Percentiles rank a stretch among this genome's conserved stretches.
phyloP scores from a whole-genome alignment of 2,797 vertebrate genomes.

The Sparus aurata region DNA sequence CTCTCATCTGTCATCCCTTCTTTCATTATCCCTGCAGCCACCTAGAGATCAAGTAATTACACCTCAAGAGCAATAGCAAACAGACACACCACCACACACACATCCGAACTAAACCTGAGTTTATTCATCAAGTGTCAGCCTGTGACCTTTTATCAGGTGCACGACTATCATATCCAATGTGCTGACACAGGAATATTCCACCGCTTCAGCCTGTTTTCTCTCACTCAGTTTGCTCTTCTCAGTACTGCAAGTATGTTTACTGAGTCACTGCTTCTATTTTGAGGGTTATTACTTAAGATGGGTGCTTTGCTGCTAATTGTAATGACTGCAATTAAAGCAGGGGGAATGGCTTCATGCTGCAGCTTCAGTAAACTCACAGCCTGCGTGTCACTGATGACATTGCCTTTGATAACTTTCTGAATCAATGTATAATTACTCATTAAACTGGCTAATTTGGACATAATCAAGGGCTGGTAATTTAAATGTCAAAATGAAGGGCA shows the following conservation, averaged over 20 bases:
- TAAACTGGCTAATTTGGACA: slow-evolving; percentile 58
- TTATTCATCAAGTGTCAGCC: slow-evolving; percentile 50
- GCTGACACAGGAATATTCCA: neutral
- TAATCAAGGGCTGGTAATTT: slow-evolving; percentile 49
- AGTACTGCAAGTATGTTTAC: slow-evolving; percentile 8
- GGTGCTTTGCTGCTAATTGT: slow-evolving; percentile 44
- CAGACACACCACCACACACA: neutral
- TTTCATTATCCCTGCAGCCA: slow-evolving; percentile 48
- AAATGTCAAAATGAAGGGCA: slow-evolving; percentile 53
- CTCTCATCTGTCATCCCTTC: slow-evolving; percentile 43
- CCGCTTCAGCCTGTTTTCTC: neutral
- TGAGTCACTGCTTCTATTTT: slow-evolving; percentile 26
- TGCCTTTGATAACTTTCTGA: slow-evolving; percentile 54
- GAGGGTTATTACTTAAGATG: slow-evolving; percentile 1
- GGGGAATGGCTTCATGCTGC: neutral
- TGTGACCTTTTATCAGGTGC: slow-evolving; percentile 17
- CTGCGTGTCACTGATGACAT: slow-evolving; percentile 51
- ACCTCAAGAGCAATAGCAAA: slow-evolving; percentile 42
- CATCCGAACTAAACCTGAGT: neutral
- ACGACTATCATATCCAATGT: slow-evolving; percentile 1
- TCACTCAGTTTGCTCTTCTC: slow-evolving; percentile 2
- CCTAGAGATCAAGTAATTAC: slow-evolving; percentile 65
- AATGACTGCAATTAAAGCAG: slow-evolving; percentile 51
- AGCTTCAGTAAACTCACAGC: slow-evolving; percentile 35
- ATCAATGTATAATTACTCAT: slow-evolving; percentile 62